Conservation (phyloP, 2,888 invertebrate species). For the Iselma pallidipennis region DNA sequence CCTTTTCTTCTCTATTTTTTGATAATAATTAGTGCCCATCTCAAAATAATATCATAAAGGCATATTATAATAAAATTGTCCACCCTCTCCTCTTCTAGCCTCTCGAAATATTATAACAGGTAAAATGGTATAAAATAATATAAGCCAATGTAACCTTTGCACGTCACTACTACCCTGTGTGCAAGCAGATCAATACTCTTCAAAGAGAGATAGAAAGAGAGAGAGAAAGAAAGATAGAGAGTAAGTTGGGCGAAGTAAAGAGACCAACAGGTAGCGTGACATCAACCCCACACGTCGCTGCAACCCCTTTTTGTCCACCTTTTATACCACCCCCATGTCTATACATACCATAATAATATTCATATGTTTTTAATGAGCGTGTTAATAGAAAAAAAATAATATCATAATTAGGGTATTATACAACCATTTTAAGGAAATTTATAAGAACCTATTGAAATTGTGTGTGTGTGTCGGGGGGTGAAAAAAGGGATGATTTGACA, state of each 20-base stretch:
- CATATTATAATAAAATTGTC: too few species aligned
- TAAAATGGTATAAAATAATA: slow-evolving; percentile 14
- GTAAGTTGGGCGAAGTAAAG: neutral
- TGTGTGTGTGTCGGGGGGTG: too few species aligned
- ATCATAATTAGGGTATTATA: neutral
- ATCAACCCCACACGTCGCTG: slow-evolving; percentile 28
- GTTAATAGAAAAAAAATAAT: neutral
- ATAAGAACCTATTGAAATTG: too few species aligned
- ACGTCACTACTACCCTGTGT: slow-evolving; percentile 26
- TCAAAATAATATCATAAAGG: too few species aligned
- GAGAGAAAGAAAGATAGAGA: neutral
- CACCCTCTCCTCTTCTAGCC: too few species aligned
- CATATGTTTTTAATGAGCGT: neutral
- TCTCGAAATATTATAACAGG: slow-evolving; percentile 28
- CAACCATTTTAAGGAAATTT: too few species aligned
- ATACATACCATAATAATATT: neutral
- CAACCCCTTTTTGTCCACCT: neutral
- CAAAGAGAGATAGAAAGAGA: neutral
- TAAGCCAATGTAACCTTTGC: slow-evolving; percentile 42
- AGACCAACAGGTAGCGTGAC: slow-evolving; percentile 49
- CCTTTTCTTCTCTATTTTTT: too few species aligned
- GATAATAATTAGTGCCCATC: too few species aligned
- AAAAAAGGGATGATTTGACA: too few species aligned
- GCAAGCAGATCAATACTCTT: neutral
- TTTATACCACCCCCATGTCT: neutral